These are phyloP conservation scores for Nothocercus nigrocapillus DNA, from an alignment of 2,113 vertebrate genomes.

Conservation along the genomic window DNA sequence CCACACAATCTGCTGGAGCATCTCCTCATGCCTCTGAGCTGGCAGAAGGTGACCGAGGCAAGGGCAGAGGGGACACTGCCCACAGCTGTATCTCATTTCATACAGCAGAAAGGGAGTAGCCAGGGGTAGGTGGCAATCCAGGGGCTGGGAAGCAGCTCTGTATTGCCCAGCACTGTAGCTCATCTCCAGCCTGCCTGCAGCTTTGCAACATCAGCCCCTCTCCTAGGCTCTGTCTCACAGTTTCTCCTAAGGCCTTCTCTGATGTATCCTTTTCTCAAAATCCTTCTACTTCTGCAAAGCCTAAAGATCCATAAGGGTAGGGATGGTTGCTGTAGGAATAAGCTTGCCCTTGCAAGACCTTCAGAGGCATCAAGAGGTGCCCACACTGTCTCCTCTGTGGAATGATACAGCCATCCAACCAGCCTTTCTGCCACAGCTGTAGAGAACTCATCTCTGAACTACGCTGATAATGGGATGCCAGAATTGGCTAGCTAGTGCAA, in stretches of 20 bases:
- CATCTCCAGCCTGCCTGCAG: neutral
- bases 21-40: neutral
- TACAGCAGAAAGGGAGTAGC: neutral
- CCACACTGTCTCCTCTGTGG: neutral
- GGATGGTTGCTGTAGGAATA: neutral
- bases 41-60: neutral
- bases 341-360: neutral
- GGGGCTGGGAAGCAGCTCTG: neutral
- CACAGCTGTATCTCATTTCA: neutral
- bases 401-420: neutral
- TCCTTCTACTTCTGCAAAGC: neutral
- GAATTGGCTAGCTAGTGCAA: neutral
- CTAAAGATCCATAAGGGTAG: neutral
- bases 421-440: fast-evolving
- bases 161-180: neutral
- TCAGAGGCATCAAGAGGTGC: neutral
- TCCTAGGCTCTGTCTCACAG: neutral
- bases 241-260: neutral
- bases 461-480: neutral
- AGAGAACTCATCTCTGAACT: neutral
- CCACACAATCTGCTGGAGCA: neutral
- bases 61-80: neutral
- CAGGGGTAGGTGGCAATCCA: neutral
- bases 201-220: neutral
- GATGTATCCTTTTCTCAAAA: neutral